Base-by-base conservation (phyloP, 1,140 invertebrate genomes). In the Meloidogyne exigua region DNA sequence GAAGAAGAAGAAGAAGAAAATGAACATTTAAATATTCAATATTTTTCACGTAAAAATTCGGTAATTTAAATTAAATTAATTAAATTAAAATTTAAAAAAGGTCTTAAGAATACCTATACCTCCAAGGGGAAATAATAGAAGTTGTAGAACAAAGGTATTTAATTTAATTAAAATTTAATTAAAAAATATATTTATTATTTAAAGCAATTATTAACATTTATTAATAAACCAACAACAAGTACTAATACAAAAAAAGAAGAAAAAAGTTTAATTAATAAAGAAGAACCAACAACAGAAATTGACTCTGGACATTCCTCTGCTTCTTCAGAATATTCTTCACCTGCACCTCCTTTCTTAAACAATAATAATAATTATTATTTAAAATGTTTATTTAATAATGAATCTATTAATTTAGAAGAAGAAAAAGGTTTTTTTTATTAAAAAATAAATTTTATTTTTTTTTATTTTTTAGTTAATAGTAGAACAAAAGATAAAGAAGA, bases 1-100 rank as follows among this genome's bases (percentile, higher is more conserved):
- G 64, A 71, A 11, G 79, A 80, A 68, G 42, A 18, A n/a, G 74
- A 68, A 28, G 83, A 87, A 68, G 76, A 85, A 32, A 80, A 79
- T 65, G 83, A 80, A 2, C 21, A 49, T 25, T 79, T 79, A 28
- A 81, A 81, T 70, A 36, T 81, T n/a, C 81, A 82, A 44, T 82
- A 83, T 62, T 82, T 82, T 77, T 82, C 81, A 21, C 62, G 81
- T 11, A 82, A 82, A 69, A 82, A 82, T 71, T 82, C 81, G 26
- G 82, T 73, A 26, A 70, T 9, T 70, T 32, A 39, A 3, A 13
- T 18, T 15, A 7, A 49, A 57, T 25, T 12, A 36, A 39, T 12
- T 25, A 36, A 39, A 21, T 15, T 28, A 44, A 15, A n/a, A 42
- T 28, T 44, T 44, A 28, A 18, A n/a, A 18, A 12, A 73, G 72